Conservation (phyloP, 2,888 invertebrate genomes). For the Argyresthia albistria region DNA sequence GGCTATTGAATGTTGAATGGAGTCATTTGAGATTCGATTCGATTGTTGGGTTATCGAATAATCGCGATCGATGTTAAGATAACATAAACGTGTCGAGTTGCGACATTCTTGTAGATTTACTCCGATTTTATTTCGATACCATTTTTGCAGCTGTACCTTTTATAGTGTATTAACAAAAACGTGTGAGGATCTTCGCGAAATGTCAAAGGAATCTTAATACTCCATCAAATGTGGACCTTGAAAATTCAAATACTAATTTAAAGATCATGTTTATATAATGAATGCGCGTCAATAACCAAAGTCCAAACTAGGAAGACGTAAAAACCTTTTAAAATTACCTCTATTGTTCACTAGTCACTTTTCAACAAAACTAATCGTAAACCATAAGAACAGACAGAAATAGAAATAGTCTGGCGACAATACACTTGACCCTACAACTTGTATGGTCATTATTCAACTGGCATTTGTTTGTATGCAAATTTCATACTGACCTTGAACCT, state of each 20-base stretch:
- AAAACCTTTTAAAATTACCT: neutral
- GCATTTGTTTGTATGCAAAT: conserved; percentile 57
- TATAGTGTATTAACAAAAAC: neutral
- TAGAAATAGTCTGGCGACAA: conserved; percentile 15
- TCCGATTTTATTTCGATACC: conserved; percentile 22
- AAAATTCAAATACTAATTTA: no score
- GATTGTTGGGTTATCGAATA: conserved; percentile 21
- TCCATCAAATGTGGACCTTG: no score
- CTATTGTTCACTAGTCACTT: conserved; percentile 11
- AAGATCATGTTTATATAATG: no score
- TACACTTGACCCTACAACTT: conserved; percentile 37
- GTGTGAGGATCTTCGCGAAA: neutral
- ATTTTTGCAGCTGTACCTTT: conserved; percentile 19
- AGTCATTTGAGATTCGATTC: conserved; percentile 38
- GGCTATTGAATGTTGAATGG: neutral
- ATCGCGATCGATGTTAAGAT: conserved; percentile 46
- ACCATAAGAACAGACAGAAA: conserved; percentile 1
- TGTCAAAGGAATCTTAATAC: neutral
- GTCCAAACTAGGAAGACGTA: no score
- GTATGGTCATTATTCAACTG: conserved; percentile 49
- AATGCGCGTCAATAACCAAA: no score
- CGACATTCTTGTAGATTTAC: conserved; percentile 20
- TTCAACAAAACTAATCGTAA: conserved; percentile 10
- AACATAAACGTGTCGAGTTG: conserved; percentile 44
- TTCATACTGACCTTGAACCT: conserved; percentile 32